Conservation (phyloP, 2,797 vertebrate species). For the Choloepus didactylus region DNA sequence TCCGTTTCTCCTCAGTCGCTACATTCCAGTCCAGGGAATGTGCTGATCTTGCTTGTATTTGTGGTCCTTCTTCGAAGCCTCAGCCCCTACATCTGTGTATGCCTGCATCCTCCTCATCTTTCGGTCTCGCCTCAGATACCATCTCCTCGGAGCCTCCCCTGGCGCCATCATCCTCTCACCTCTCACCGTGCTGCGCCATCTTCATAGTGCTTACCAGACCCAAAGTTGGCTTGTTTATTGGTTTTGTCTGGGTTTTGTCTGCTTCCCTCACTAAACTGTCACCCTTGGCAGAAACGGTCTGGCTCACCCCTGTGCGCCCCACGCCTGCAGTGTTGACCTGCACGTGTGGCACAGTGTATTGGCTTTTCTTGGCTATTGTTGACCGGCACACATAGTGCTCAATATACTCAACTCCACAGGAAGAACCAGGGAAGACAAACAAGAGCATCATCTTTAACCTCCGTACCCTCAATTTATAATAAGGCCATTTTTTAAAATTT, state of each 20-base stretch:
- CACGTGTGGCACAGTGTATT: not conserved
- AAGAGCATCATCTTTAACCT: not conserved
- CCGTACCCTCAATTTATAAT: not conserved
- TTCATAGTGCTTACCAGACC: not conserved
- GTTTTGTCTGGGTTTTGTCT: not conserved
- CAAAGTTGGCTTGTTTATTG: not conserved
- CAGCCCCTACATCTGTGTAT: not conserved
- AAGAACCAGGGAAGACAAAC: not conserved
- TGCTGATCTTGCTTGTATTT: not conserved
- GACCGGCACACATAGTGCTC: not conserved
- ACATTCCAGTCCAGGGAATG: not conserved
- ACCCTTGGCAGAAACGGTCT: not conserved
- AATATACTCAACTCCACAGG: not conserved
- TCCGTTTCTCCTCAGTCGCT: not conserved
- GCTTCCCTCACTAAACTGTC: not conserved
- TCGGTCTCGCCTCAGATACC: not conserved
- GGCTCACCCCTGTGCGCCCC: fast-evolving
- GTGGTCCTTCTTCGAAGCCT: not conserved
- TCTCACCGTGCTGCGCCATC: too few relatives aligned
- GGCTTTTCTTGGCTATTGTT: too few relatives aligned
- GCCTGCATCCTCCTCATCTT: fast-evolving
- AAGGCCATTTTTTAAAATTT: not conserved
- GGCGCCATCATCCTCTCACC: not conserved
- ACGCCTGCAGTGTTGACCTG: too few relatives aligned
- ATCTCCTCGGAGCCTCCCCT: not conserved